Evolutionary conservation across 1,140 invertebrate genomes (phyloP).

Genomic region (Copidosoma floridanum): DNA sequence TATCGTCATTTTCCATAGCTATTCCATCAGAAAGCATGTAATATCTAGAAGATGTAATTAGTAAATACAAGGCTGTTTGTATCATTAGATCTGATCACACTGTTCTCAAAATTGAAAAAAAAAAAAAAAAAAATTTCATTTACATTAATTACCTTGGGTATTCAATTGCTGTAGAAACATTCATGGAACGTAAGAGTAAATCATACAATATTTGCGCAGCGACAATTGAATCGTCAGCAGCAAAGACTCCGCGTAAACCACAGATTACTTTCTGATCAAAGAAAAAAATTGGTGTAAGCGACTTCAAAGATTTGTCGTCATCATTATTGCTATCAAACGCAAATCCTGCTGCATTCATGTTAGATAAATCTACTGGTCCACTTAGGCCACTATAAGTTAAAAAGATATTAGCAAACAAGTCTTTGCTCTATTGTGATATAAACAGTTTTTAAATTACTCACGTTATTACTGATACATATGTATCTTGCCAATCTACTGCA

Average conservation of each 20-base stretch:
- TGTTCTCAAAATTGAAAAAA: no score
- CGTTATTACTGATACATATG: conserved; percentile 71
- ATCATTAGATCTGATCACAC: no score
- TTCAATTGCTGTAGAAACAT: conserved; percentile 47
- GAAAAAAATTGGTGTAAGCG: conserved; percentile 44
- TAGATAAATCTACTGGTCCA: conserved; percentile 34
- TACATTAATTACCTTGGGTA: conserved; percentile 45
- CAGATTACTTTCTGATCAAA: conserved; percentile 35
- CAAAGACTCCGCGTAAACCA: conserved; percentile 43
- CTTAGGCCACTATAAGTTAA: conserved; percentile 40
- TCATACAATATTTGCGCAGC: conserved; percentile 47
- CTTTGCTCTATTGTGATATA: conserved; percentile 1
- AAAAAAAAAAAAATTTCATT: neutral
- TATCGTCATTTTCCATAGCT: conserved; percentile 43
- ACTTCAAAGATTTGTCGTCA: conserved; percentile 39
- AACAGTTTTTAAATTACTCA: conserved; percentile 52
- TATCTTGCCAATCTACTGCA: conserved; percentile 66
- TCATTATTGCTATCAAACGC: conserved; percentile 39
- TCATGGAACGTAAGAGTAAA: conserved; percentile 42
- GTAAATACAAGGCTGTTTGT: no score
- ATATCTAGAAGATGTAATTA: conserved; percentile 44
- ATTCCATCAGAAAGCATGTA: conserved; percentile 41
- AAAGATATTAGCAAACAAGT: conserved; percentile 2
- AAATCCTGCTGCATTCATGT: conserved; percentile 46
- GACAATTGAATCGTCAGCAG: conserved; percentile 44